Evolutionary conservation across 2,888 invertebrate genomes (phyloP), one percentile per base, ranked within the genome.

Genomic region (Bedellia somnulentella): DNA sequence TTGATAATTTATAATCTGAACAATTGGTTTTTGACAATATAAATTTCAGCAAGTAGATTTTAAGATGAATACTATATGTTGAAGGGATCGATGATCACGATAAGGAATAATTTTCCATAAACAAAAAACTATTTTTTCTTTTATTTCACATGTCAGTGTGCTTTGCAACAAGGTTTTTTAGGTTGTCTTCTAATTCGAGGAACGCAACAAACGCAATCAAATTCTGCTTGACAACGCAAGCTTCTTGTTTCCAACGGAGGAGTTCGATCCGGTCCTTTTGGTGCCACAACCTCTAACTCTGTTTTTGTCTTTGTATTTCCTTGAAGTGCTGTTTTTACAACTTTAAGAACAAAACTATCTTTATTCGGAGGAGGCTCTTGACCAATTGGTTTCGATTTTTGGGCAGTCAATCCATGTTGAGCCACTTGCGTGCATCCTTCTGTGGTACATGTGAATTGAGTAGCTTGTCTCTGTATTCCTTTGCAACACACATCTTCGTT

Each of bases 261-360:
- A 34, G 71, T 73, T 35, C 78, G 67, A 33, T 81, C 80, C 0
- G 73, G 67, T 0, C 79, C 82, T 43, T 81, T 83, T 0, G 86
- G 86, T 0, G 86, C 81, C 31, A 80, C 80, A 44, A 86, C 57
- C 47, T 86, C 85, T 42, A 86, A 43, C 52, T 86, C 85, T 15
- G 73, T 32, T 52, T 81, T 83, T 30, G 79, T 80, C 52, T 84
- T 85, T 44, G 79, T 81, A 30, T 81, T 82, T 1, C 73, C 77
- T 9, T 82, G 79, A 35, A 82, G 78, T 2, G 80, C 80, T 37
- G 84, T 85, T 50, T 85, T 86, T 1, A 83, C 85, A 25, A 86
- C 82, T 49, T 82, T 76, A 30, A 85, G 50, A n/a, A 85, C 79
- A 37, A 82, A 83, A 4, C 78, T 61, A 38, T 83, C 80, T 43